Evolutionary conservation across 1,140 invertebrate species (phyloP).

Genomic region (Drosophila erecta): DNA sequence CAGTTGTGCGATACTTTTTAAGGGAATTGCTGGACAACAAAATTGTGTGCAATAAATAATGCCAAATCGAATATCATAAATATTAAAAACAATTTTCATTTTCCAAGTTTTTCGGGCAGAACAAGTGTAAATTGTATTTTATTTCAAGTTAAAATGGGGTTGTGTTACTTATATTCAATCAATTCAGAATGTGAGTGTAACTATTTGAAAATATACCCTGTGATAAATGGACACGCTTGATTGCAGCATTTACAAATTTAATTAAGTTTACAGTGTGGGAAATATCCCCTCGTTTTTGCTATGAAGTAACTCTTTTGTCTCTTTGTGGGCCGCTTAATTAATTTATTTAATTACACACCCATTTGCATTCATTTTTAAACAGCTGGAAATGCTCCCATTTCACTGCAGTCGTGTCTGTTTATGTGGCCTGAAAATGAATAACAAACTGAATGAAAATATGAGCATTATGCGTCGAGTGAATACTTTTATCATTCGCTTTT

Average conservation of each 20-base stretch:
- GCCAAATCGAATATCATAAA: constrained; percentile 27
- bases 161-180: too few relatives aligned
- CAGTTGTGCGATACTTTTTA: constrained; percentile 13
- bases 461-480: constrained; percentile 26
- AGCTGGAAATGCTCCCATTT: constrained; percentile 57
- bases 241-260: neutral
- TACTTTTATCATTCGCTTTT: constrained; percentile 27
- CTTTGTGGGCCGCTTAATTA: constrained; percentile 62
- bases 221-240: too few relatives aligned
- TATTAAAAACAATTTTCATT: constrained; percentile 23
- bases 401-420: constrained; percentile 48
- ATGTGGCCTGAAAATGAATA: constrained; percentile 44
- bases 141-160: neutral
- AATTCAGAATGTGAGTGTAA: too few relatives aligned
- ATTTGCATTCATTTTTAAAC: constrained; percentile 76
- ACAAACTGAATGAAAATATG: constrained; percentile 45
- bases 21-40: constrained; percentile 15
- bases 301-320: constrained; percentile 16
- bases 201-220: neutral
- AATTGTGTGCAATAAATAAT: constrained; percentile 35
- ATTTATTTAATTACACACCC: constrained; percentile 79
- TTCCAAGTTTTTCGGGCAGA: constrained; percentile 19
- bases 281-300: neutral
- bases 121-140: constrained; percentile 31
- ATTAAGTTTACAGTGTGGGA: neutral